Evolutionary conservation across 2,113 vertebrate species (phyloP).

Genomic region (Xiphophorus couchianus): DNA sequence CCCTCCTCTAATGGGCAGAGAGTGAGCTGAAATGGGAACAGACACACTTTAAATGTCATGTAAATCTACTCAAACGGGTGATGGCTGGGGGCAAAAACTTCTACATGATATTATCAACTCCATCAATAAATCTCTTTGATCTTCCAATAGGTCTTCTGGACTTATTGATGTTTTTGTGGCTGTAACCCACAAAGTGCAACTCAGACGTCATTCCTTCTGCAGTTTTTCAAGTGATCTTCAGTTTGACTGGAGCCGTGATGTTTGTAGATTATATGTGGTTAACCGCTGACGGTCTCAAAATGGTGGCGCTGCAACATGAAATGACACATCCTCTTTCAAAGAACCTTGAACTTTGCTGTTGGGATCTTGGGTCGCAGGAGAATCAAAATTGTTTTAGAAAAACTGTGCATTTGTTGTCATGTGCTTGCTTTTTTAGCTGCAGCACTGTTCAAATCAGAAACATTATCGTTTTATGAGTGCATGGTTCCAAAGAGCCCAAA

Average conservation of each 20-base stretch:
- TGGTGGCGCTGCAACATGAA: not conserved
- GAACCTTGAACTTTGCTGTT: not conserved
- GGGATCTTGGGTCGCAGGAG: not conserved
- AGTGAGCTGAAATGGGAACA: no score
- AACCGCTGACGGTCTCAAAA: not conserved
- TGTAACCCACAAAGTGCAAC: not conserved
- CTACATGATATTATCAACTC: not conserved
- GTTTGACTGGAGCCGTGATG: not conserved
- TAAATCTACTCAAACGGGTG: no score
- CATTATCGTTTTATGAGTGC: no score
- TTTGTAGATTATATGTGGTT: not conserved
- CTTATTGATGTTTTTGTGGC: not conserved
- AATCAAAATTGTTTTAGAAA: no score
- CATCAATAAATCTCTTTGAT: not conserved
- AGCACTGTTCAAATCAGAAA: no score
- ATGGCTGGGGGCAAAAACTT: not conserved
- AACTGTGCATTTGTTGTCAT: no score
- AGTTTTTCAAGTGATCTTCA: not conserved
- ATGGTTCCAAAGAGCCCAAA: no score
- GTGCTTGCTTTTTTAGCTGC: no score
- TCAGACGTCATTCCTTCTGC: not conserved
- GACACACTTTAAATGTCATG: no score
- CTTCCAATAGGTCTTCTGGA: not conserved
- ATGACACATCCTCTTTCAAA: not conserved
- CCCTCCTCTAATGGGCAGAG: no score